Evolutionary conservation across 2,113 vertebrate genomes (phyloP).

Genomic region (Taxidea taxus): DNA sequence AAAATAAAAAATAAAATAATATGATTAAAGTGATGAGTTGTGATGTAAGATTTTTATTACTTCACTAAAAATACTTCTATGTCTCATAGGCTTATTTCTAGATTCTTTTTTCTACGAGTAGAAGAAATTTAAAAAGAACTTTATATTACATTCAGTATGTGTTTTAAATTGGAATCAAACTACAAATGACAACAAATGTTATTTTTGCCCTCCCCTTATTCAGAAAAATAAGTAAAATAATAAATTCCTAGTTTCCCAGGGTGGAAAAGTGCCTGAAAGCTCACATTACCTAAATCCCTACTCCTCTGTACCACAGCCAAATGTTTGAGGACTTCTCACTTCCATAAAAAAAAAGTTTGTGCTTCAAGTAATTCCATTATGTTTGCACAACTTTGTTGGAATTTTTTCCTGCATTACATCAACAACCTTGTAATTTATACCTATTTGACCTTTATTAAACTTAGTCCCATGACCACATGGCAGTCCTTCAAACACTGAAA

Average conservation of each 20-base stretch:
- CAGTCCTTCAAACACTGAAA: not conserved
- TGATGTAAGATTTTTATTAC: not conserved
- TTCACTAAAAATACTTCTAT: not conserved
- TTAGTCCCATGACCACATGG: not conserved
- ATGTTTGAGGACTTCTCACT: not conserved
- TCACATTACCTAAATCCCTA: not conserved
- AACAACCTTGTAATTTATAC: not conserved
- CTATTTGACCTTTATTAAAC: conserved; percentile 1
- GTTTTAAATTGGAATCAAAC: not conserved
- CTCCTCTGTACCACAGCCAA: not conserved
- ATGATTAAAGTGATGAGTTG: not conserved
- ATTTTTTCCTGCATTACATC: not conserved
- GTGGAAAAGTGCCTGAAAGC: not conserved
- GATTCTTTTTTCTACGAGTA: not conserved
- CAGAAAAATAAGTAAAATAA: conserved; percentile 35
- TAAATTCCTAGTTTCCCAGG: not conserved
- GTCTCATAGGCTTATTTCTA: not conserved
- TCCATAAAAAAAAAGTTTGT: not conserved
- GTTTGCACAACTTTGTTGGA: not conserved
- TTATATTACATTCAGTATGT: not conserved
- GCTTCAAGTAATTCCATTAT: not conserved
- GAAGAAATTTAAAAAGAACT: not conserved
- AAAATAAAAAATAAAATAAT: not conserved
- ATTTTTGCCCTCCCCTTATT: not conserved
- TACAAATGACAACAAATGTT: not conserved